Conservation (phyloP, 2,888 invertebrate species). For the Pyrrhia umbra region DNA sequence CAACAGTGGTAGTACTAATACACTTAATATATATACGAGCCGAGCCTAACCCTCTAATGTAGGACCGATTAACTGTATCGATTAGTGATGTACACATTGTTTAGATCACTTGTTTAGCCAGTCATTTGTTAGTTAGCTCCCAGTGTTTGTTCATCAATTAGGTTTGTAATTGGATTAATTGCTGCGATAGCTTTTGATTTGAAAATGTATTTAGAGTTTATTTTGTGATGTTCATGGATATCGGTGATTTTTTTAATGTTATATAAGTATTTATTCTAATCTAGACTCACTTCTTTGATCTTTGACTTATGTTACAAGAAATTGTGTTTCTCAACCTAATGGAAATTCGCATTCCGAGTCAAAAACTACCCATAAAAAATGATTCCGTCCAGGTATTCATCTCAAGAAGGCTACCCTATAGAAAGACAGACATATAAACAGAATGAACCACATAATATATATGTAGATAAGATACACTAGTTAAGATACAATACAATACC, state of each 20-base stretch:
- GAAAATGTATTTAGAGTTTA: neutral
- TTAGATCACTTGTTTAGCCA: constrained; percentile 53
- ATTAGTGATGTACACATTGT: constrained; percentile 55
- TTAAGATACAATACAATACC: neutral
- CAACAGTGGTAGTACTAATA: too few relatives aligned
- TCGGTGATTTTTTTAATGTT: neutral
- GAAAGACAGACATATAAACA: too few relatives aligned
- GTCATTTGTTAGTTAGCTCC: constrained; percentile 42
- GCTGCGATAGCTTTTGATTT: neutral
- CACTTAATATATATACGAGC: neutral
- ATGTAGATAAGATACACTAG: too few relatives aligned
- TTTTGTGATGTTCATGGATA: neutral
- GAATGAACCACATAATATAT: neutral
- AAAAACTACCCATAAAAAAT: too few relatives aligned
- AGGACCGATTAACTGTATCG: constrained; percentile 47
- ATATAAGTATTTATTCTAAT: too few relatives aligned
- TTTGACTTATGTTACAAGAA: too few relatives aligned
- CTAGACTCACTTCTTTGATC: too few relatives aligned
- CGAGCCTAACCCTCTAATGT: constrained; percentile 31
- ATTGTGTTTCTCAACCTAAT: too few relatives aligned
- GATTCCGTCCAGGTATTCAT: too few relatives aligned
- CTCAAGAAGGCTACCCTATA: too few relatives aligned
- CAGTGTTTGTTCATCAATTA: constrained; percentile 36
- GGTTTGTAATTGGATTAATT: constrained; percentile 19
- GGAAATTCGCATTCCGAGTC: too few relatives aligned